Base-by-base conservation (phyloP, 2,113 vertebrate species). In the Oncorhynchus nerka region DNA sequence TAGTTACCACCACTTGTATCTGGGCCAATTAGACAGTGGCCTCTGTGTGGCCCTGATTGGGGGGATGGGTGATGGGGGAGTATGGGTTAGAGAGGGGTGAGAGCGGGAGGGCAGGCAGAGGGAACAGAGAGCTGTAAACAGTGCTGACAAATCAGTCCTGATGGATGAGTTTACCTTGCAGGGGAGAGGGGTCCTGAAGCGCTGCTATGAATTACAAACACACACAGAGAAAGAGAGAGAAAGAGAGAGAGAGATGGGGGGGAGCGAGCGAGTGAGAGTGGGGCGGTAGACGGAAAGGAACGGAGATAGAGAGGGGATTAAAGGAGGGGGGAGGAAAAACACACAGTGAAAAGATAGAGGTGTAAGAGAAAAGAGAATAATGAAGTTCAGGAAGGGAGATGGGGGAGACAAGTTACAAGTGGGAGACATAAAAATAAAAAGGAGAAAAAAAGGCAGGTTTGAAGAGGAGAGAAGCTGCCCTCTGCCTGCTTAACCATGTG, bases 81-180 rank as follows among this genome's bases (percentile, higher is more conserved):
- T 45, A 45, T 45, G 39, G 39, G 39, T 45, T 45, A 11, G 67
- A 83, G 77, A 75, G 80, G 64, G 15, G 77, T 61, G 16, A 73
- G 59, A 66, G 65, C 51, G 39, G 62, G 22, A 48, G 84, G 79
- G 80, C 81, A 70, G 83, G 55, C 72, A 78, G 76, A 49, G 48
- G 34, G 74, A 69, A 78, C 85, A 84, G 79, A 16, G 61, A 9
- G 64, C 71, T 73, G 78, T 85, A 84, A 86, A 84, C 75, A 76
- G 72, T 71, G 75, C 4, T 86, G 81, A 79, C 84, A 82, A 83
- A 89, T 84, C 76, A 73, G 61, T 64, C 13, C 26, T 89, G 82
- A 89, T 89, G 80, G 84, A 88, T 86, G 83, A 79, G 74, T 84
- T 88, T 85, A 86, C 73, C 66, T 45, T 45, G 39, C 66, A 82